These are phyloP conservation scores for Aleiodes leptofemur DNA, from an alignment of 2,888 invertebrate species.

Conservation along the genomic window DNA sequence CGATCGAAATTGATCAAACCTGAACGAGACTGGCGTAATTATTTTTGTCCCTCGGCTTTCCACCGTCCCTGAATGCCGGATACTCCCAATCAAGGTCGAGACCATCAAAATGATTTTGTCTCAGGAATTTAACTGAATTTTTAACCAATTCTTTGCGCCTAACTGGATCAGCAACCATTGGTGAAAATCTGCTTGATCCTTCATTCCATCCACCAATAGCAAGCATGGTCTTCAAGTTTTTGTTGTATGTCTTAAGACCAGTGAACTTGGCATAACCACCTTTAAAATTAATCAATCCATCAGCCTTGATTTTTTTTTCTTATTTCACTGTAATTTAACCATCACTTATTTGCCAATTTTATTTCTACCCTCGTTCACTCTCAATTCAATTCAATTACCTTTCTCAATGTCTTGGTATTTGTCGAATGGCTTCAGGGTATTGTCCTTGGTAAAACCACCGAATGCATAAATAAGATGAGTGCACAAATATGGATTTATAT, in stretches of 20 bases:
- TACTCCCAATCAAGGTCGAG: conserved; percentile 96
- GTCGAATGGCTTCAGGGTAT: conserved; percentile 93
- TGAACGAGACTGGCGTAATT: conserved; percentile 92
- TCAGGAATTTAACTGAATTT: conserved; percentile 89
- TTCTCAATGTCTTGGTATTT: conserved; percentile 97
- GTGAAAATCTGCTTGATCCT: conserved; percentile 90
- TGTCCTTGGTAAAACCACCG: conserved; percentile 94
- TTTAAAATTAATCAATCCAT: conserved; percentile 75
- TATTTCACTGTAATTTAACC: background rate
- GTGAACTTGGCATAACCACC: conserved; percentile 96
- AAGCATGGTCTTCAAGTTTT: conserved; percentile 91
- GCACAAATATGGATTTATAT: conserved; percentile 95
- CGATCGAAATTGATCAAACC: conserved; percentile 71
- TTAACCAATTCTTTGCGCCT: conserved; percentile 88
- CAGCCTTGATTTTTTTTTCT: conserved; percentile 8
- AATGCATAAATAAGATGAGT: conserved; percentile 96
- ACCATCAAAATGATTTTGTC: conserved; percentile 95
- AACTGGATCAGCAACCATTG: conserved; percentile 88
- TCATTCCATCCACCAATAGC: conserved; percentile 97
- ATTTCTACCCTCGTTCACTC: background rate
- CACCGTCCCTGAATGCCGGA: conserved; percentile 85
- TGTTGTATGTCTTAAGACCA: conserved; percentile 94
- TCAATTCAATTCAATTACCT: conserved; percentile 78
- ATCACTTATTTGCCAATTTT: conserved; percentile 4
- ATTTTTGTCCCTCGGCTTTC: conserved; percentile 85